Base-by-base conservation (phyloP, 2,888 invertebrate genomes). In the Idaea aversata region DNA sequence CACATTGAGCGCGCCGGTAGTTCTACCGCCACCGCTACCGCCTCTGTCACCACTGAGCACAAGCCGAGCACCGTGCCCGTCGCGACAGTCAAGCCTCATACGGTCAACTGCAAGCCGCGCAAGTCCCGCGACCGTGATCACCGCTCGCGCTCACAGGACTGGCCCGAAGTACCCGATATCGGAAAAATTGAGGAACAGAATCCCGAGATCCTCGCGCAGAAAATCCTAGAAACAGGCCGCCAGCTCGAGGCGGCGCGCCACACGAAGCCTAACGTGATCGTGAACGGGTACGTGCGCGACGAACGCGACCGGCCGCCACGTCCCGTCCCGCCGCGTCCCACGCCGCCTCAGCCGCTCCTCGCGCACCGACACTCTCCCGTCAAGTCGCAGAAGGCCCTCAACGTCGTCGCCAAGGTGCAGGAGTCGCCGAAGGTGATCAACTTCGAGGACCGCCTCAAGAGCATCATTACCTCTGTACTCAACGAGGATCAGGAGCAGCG, bases 111-210 rank as follows among this genome's bases (percentile, higher is more conserved):
- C 67, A 86, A 88, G 74, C 91, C 91, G 57, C 78, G 91, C 61
- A 87, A 94, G 76, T 91, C 94, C 0, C 93, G 97, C 36, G 97
- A 97, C 75, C 93, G 97, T 36, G 97, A 97, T 75, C 95, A 96
- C 75, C 94, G 97, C 16, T 95, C 96, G 5, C 94, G 97, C 3
- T 97, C 97, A 0, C 97, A 97, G 80, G 98, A 98, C 81, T 98
- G 98, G 98, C 97, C 97, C 0, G 97, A 97, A 77, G 96, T 98
- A 38, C 97, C 98, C 1, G 97, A 98, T 76, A 95, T 97, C 63
- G 97, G 96, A 1, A 98, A 97, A 88, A 98, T 98, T 68, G 97
- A 98, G 81, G 98, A 98, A 83, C 97, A 97, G 83, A 98, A 98
- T 88, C 98, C 98, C 0, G 98, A 98, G 86, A 94, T 98, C 63